These are phyloP conservation scores for Strigamia transsilvanica DNA, from an alignment of 2,888 invertebrate species.

Conservation along the genomic window DNA sequence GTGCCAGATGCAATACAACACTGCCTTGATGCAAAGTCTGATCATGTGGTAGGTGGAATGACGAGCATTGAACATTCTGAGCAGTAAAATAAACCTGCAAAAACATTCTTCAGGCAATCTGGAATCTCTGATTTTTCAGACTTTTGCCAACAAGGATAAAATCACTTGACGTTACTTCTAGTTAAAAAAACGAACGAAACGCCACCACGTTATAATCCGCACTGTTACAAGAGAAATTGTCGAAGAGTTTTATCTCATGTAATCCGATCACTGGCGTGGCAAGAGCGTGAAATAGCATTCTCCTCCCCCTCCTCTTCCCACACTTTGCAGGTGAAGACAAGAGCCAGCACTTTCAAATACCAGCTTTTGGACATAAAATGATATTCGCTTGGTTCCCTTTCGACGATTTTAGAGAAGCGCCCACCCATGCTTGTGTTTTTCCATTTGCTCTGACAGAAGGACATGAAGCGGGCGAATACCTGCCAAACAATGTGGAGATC, in stretches of 20 bases:
- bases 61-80: too few species aligned
- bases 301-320: not conserved
- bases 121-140: too few species aligned
- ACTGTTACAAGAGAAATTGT: not conserved
- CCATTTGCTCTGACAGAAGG: not conserved
- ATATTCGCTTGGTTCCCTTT: slow-evolving; percentile 5
- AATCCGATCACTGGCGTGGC: not conserved
- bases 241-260: not conserved
- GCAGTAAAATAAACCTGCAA: too few species aligned
- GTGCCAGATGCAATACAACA: too few species aligned
- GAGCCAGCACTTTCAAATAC: not conserved
- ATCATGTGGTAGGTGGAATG: too few species aligned
- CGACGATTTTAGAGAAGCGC: not conserved
- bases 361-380: not conserved
- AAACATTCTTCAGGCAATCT: too few species aligned
- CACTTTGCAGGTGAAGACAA: not conserved
- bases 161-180: not conserved
- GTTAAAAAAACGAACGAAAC: not conserved
- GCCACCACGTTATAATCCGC: not conserved
- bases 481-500: not conserved
- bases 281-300: not conserved
- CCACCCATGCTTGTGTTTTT: not conserved
- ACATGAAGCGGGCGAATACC: not conserved
- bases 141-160: not conserved
- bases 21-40: too few species aligned